These are phyloP conservation scores for Phortica variegata DNA, from an alignment of 1,140 invertebrate species.

Conservation along the genomic window DNA sequence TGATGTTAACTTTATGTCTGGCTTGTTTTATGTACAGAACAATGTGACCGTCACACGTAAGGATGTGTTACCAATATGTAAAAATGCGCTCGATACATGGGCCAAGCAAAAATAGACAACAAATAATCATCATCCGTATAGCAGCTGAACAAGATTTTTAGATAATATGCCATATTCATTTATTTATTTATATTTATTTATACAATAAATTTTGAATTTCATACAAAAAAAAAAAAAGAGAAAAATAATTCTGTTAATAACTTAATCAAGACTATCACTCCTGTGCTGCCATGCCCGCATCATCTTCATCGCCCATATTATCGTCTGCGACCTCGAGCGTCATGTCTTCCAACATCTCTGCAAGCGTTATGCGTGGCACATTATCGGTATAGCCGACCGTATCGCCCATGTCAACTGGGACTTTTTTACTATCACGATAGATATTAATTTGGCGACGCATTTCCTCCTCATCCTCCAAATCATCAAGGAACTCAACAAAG, in stretches of 20 bases:
- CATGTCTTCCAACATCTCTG: constrained; percentile 97
- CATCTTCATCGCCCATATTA: constrained; percentile 64
- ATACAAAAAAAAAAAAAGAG: constrained; percentile 13
- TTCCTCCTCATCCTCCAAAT: constrained; percentile 92
- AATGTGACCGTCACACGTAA: constrained; percentile 64
- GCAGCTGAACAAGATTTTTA: constrained; percentile 3
- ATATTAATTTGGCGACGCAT: constrained; percentile 92
- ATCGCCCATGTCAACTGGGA: constrained; percentile 67
- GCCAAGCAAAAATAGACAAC: constrained; percentile 20
- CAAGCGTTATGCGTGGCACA: constrained; percentile 83
- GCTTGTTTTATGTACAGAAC: constrained; percentile 58
- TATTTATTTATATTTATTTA: constrained; percentile 10
- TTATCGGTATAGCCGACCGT: constrained; percentile 64
- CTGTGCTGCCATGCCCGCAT: constrained; percentile 16
- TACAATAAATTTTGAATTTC: constrained; percentile 7
- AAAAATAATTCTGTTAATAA: too few species aligned
- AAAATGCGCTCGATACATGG: constrained; percentile 46
- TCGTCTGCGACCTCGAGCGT: constrained; percentile 69
- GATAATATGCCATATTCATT: too few species aligned
- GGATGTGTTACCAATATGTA: constrained; percentile 65
- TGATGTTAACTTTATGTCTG: constrained; percentile 37
- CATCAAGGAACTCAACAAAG: constrained; percentile 94
- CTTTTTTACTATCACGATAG: constrained; percentile 74
- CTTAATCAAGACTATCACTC: constrained; percentile 11
- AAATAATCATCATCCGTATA: neutral